Evolutionary conservation across 37 sponge, comb jelly and placozoan species (phyloP), one percentile per base, ranked within the genome.

Genomic region (Geodia barretti): DNA sequence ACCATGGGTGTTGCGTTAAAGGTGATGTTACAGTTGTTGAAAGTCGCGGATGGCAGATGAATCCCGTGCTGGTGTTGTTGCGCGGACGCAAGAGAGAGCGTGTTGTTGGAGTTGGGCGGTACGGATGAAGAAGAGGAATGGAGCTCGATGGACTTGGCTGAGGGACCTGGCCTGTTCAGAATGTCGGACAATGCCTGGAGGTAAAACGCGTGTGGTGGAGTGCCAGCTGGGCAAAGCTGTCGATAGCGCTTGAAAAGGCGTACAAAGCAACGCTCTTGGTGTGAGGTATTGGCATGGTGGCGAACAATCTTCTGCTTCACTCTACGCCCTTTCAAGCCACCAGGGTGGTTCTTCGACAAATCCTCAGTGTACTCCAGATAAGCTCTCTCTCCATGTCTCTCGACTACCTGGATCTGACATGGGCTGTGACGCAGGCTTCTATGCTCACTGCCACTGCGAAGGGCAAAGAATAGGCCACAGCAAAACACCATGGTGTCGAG

Each of bases 381-480:
- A 9, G 83, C 23, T 19, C 67, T 20, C 8, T 82, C 31, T 64
- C 74, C 64, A 38, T 35, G 64, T 4, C 28, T 61, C 72, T 82
- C 82, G 32, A 82, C 38, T 11, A 82, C 64, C 28, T 80, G 61
- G 33, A 81, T 81, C 34, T 81, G 82, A 38, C 73, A 70, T 0
- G 83, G 73, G 41, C 39, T 8, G 19, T 32, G 28, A 7, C 86
- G 34, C 43, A 85, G 47, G 25, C 78, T 72, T 0, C 79, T 31
- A 41, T 86, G 86, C 23, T 86, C 86, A 0, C 25, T 68, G 11
- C 86, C 74, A 41, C 83, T 74, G 73, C 83, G 26, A 38, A 82
- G 83, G 39, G 83, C 74, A 63, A 82, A 82, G 41, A 74, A 82
- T 1, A 82, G 43, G 43, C 83, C 75, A 74, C 74, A 74, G 25